These are phyloP conservation scores for Tridacna gigas DNA, from an alignment of 2,888 invertebrate genomes.

Conservation along the genomic window DNA sequence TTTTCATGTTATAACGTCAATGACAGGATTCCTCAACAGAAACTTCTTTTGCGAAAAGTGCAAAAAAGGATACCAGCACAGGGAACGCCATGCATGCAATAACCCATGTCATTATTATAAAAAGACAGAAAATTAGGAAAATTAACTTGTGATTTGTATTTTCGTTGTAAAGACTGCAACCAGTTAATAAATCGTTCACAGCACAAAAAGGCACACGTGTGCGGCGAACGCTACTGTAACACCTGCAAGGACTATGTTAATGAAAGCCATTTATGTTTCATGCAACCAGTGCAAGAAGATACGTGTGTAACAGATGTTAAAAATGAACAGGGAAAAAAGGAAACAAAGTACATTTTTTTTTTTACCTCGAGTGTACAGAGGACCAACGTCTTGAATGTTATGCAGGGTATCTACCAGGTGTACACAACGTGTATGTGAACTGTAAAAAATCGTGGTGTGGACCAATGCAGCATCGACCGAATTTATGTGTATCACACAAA, in stretches of 20 bases:
- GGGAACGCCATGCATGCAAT: conserved; percentile 55
- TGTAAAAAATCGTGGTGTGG: conserved; percentile 49
- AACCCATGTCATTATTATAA: conserved; percentile 42
- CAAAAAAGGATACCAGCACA: conserved; percentile 59
- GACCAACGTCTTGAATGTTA: conserved; percentile 23
- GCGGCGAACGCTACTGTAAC: conserved; percentile 6
- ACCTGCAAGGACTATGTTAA: conserved; percentile 27
- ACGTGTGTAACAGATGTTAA: no score
- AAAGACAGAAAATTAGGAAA: conserved; percentile 34
- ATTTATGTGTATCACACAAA: no score
- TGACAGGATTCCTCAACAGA: conserved; percentile 52
- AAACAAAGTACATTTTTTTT: conserved; percentile 7
- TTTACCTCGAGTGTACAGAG: conserved; percentile 48
- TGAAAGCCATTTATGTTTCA: conserved; percentile 34
- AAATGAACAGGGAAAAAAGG: conserved; percentile 2
- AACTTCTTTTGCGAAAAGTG: conserved; percentile 52
- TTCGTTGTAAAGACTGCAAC: conserved; percentile 22
- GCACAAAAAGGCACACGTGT: conserved; percentile 21
- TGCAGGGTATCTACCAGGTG: conserved; percentile 28
- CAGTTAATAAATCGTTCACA: conserved; percentile 21
- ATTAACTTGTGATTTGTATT: conserved; percentile 23
- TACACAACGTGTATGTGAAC: conserved; percentile 40
- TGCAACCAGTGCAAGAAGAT: conserved; percentile 25
- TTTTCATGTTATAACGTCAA: conserved; percentile 55
- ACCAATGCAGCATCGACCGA: conserved; percentile 41